Base-by-base conservation (phyloP, 1,140 invertebrate species). In the Drosophila pectinifera region DNA sequence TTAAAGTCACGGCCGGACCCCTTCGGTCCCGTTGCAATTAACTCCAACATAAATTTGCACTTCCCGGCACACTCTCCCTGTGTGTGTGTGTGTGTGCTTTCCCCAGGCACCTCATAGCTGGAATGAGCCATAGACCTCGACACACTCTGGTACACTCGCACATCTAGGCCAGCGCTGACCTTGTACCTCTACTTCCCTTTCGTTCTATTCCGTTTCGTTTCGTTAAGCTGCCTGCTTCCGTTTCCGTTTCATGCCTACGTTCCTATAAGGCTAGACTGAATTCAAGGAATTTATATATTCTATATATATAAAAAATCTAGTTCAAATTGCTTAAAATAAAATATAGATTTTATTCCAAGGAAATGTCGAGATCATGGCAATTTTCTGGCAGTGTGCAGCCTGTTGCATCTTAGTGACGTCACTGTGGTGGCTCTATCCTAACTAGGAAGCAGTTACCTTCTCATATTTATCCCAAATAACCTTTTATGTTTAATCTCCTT, bases 1-100 rank as follows among this genome's bases (percentile, higher is more conserved):
- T 74, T 75, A 75, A 75, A 75, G 73, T 67, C 72, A 65, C 36
- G 43, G 58, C 51, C 51, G 49, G 45, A 38, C 49, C 22, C 13
- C 13, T 10, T 57, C 13, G 56, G 58, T 46, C 62, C 57, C 57
- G n/a, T 62, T 68, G 73, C 78, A 86, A 85, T 85, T 85, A 86
- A 81, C 81, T 75, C 72, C 63, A 73, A 80, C 82, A 86, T 85
- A 78, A 85, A 85, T 85, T 85, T 86, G 78, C 72, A 78, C 77
- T 82, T 34, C 22, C 43, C 48, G 64, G 20, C 48, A 28, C 1
- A 28, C 26, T 8, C 26, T 28, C 26, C 5, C 28, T 46, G 16
- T 24, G 20, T 43, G 20, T 36, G 16, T n/a, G 41, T 46, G 16
- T 20, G 4, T 11, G 41, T 48, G n/a, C n/a, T 39, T 63, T 31